Percentiles rank a stretch among this genome's conserved stretches.
phyloP scores from a whole-genome alignment of 2,113 vertebrate genomes.

The Dascyllus trimaculatus region DNA sequence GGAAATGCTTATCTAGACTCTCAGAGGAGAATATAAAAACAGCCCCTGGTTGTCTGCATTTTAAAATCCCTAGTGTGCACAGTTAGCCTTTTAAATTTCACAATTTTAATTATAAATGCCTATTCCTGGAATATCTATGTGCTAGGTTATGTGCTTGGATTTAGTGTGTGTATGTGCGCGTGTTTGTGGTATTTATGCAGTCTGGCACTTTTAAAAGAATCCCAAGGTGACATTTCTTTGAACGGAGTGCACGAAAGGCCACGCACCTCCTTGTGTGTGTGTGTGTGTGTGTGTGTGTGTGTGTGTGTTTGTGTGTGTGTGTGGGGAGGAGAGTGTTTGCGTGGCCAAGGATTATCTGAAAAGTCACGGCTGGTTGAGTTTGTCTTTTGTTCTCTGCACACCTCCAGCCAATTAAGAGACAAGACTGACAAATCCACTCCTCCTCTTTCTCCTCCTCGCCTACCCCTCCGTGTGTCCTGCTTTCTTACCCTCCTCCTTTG shows the following conservation, averaged over 20 bases:
- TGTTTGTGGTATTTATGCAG: conserved; percentile 58
- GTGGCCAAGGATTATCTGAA: conserved; percentile 65
- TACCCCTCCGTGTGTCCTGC: conserved; percentile 25
- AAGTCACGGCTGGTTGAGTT: conserved; percentile 79
- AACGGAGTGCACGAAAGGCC: conserved; percentile 54
- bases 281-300: conserved; percentile 1
- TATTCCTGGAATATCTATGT: conserved; percentile 46
- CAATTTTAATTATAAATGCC: conserved; percentile 61
- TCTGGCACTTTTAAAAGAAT: conserved; percentile 63
- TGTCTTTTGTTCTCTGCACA: conserved; percentile 74
- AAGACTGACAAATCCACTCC: conserved; percentile 78
- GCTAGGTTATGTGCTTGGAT: conserved; percentile 8
- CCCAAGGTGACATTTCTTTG: conserved; percentile 81
- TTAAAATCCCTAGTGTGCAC: conserved; percentile 62
- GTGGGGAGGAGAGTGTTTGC: conserved; percentile 24
- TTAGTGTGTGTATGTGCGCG: neutral
- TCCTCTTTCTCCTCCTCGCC: conserved; percentile 36
- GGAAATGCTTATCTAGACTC: conserved; percentile 61
- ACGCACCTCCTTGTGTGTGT: conserved; percentile 3
- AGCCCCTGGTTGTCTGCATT: conserved; percentile 70
- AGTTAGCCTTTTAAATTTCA: conserved; percentile 60
- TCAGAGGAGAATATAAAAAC: conserved; percentile 52
- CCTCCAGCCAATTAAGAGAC: conserved; percentile 80
- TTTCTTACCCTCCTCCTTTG: conserved; percentile 34
- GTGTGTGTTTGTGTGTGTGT: conserved; percentile 9